Evolutionary conservation across 2,797 vertebrate species (phyloP), one percentile per base, ranked within the genome.

Genomic region (Phyllotis vaccarum): DNA sequence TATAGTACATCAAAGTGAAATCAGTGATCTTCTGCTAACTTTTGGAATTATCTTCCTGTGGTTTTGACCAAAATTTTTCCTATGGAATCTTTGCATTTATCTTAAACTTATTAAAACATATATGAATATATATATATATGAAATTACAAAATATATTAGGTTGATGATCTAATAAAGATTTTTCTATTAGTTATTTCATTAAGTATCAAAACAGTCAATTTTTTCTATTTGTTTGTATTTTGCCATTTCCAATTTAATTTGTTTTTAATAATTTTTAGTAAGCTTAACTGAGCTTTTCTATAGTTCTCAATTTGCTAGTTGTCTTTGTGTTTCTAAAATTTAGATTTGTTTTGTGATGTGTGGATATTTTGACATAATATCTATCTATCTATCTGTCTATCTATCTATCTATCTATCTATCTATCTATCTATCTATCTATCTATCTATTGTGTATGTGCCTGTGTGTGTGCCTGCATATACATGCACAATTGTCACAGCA

Each of bases 41-140:
- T 92, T 94, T 92, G 40, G 89, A 95, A 78, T 90, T 78, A 82
- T 76, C 46, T 96, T n/a, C 54, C 34, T 70, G 83, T 54, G 24
- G 49, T 80, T 92, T 89, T 66, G 0, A 9, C 24, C 80, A 90
- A 66, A 93, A 58, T 66, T 94, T 91, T 76, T 49, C 64, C 64
- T 76, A 7, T 91, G 85, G n/a, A 85, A 81, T 89, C 54, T 68
- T 96, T 87, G 24, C 83, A 37, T 96, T 87, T 72, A 83, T 64
- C 9, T 94, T 76, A 76, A 76, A 76, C 43, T 76, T 49, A 46
- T 92, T 93, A 91, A 62, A 60, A 40, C 37, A 72, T 40, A 22
- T 21, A 40, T 40, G 19, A 76, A 76, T 24, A 85, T 29, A 86
- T 66, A n/a, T n/a, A 75, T 82, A 86, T 66, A 34, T 49, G 49